Evolutionary conservation across 1,140 invertebrate genomes (phyloP).

Genomic region (Nasonia longicornis): DNA sequence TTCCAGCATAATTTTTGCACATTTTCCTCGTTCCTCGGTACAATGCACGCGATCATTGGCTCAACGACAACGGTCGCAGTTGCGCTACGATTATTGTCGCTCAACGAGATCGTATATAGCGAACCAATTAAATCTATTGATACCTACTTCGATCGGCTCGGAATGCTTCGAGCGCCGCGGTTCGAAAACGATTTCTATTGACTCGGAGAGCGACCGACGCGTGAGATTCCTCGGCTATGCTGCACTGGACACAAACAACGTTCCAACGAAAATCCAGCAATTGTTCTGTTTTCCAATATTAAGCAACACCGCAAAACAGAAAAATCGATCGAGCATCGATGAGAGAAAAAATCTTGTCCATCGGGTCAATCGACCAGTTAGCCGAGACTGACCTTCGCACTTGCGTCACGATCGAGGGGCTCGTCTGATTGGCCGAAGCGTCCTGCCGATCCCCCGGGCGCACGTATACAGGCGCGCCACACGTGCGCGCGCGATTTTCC

Average conservation of each 20-base stretch:
- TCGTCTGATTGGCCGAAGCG: not conserved
- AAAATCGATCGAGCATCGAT: not conserved
- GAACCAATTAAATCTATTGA: constrained; percentile 32
- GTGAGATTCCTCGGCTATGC: no score
- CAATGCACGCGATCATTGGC: not conserved
- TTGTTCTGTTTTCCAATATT: not conserved
- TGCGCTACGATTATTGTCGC: constrained; percentile 6
- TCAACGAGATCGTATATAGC: constrained; percentile 27
- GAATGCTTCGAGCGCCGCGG: not conserved
- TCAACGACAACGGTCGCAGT: constrained; percentile 6
- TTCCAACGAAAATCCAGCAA: not conserved
- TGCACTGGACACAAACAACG: no score
- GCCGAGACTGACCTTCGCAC: not conserved
- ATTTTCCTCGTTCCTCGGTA: not conserved
- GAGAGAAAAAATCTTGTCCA: not conserved
- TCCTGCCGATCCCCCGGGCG: not conserved
- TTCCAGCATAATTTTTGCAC: not conserved
- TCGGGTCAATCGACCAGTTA: not conserved
- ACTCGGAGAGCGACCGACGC: no score
- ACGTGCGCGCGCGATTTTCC: not conserved
- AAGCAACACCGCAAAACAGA: not conserved
- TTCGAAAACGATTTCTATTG: not conserved
- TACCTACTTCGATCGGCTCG: not conserved
- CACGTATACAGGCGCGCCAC: not conserved
- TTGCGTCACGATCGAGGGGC: constrained; percentile 6